Percentiles rank a stretch among this genome's conserved stretches.
phyloP scores from a whole-genome alignment of 2,888 invertebrate species.

The Ptilodon capucinus region DNA sequence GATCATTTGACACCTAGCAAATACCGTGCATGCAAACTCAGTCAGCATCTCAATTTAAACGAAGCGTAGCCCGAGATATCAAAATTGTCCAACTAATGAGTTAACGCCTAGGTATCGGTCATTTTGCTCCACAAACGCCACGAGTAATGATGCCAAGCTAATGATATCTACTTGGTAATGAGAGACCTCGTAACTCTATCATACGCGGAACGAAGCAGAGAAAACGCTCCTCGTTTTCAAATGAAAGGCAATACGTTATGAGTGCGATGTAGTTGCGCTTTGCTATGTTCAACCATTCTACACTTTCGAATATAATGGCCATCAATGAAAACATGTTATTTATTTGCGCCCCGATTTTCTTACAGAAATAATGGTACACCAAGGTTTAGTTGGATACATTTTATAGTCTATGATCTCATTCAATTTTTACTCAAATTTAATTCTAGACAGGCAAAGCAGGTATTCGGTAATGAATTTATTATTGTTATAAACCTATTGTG shows the following conservation, averaged over 20 bases:
- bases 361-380: background rate
- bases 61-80: constrained; percentile 32
- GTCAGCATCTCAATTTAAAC: constrained; percentile 12
- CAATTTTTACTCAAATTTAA: too few relatives aligned
- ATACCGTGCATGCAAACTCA: background rate
- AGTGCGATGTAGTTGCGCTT: constrained; percentile 13
- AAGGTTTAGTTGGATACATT: too few relatives aligned
- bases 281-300: constrained; percentile 50
- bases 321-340: constrained; percentile 40
- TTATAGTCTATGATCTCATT: too few relatives aligned
- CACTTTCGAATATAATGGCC: constrained; percentile 58
- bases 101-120: constrained; percentile 35
- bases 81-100: constrained; percentile 29
- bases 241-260: constrained; percentile 68
- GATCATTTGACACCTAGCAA: constrained; percentile 12
- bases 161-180: constrained; percentile 63
- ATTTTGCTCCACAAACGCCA: constrained; percentile 47
- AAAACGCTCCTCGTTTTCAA: constrained; percentile 67
- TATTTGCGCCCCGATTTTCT: constrained; percentile 6
- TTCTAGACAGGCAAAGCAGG: too few relatives aligned
- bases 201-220: constrained; percentile 63
- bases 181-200: constrained; percentile 70
- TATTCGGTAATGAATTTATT: too few relatives aligned
- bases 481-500: too few relatives aligned
- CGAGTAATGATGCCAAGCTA: constrained; percentile 52